A percentile compares a stretch with the other conserved stretches of the same genome.
These are phyloP conservation scores for Sarcoramphus papa DNA, from an alignment of 2,797 vertebrate species.

Conservation along the genomic window DNA sequence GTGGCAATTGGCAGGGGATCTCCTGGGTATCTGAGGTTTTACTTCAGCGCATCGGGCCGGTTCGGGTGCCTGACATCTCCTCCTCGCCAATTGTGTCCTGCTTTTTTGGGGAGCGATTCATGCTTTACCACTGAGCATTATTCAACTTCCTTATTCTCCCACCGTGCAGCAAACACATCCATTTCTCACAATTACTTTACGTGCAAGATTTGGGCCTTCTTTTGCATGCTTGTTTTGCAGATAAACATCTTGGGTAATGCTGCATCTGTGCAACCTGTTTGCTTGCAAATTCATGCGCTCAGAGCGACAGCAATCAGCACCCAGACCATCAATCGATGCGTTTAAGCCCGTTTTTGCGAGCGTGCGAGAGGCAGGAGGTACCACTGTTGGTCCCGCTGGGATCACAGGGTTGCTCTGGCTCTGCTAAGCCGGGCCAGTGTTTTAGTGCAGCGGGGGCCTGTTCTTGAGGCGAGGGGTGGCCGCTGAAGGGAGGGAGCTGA, in stretches of 20 bases:
- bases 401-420: not conserved
- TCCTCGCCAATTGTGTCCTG: not conserved
- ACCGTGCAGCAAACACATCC: not conserved
- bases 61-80: no score
- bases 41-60: accelerated
- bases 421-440: not conserved
- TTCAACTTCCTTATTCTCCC: not conserved
- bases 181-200: not conserved
- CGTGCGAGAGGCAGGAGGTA: not conserved
- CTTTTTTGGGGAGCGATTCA: no score
- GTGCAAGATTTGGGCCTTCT: not conserved
- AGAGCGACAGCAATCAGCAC: not conserved
- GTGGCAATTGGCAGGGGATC: not conserved
- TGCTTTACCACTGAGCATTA: not conserved
- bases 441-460: not conserved
- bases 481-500: not conserved
- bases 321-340: accelerated
- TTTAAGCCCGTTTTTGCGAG: not conserved
- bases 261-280: not conserved
- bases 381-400: not conserved
- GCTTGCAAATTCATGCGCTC: not conserved
- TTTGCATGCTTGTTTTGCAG: not conserved
- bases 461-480: not conserved
- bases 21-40: not conserved
- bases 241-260: not conserved